Conservation (phyloP, 2,888 invertebrate species). For the Sussaba pulchella region DNA sequence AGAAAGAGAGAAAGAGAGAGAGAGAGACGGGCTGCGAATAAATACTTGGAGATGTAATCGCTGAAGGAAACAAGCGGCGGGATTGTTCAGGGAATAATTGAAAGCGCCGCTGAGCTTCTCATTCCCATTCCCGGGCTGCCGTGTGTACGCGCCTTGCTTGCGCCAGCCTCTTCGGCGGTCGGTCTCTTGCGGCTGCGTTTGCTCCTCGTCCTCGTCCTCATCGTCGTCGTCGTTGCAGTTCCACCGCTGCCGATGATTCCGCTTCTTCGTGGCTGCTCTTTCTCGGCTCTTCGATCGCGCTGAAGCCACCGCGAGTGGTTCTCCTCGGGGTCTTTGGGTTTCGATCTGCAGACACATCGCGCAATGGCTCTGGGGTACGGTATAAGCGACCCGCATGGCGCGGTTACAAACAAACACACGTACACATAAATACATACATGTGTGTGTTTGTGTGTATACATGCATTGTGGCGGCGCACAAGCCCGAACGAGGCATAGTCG, state of each 20-base stretch:
- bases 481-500: too few species aligned
- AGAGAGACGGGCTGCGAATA: constrained; percentile 77
- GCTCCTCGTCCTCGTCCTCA: constrained; percentile 28
- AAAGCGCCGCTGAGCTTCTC: constrained; percentile 84
- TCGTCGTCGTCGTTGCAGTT: constrained; percentile 38
- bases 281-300: constrained; percentile 46
- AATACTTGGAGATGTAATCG: constrained; percentile 84
- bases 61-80: constrained; percentile 84
- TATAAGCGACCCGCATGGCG: neutral
- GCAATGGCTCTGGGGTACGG: constrained; percentile 15
- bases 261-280: constrained; percentile 55
- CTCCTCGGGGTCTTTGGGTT: constrained; percentile 25
- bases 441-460: neutral
- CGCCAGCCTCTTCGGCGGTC: constrained; percentile 64
- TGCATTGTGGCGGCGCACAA: too few species aligned
- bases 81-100: constrained; percentile 84
- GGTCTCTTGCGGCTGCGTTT: constrained; percentile 64
- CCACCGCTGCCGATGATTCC: constrained; percentile 52
- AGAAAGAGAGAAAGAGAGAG: constrained; percentile 30
- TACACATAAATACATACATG: too few species aligned
- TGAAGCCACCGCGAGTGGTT: too few species aligned
- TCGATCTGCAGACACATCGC: constrained; percentile 47
- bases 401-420: neutral
- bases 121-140: constrained; percentile 80
- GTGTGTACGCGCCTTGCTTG: constrained; percentile 69